phyloP scores from a whole-genome alignment of 2,797 vertebrate species.

The Onychomys arenicola region DNA sequence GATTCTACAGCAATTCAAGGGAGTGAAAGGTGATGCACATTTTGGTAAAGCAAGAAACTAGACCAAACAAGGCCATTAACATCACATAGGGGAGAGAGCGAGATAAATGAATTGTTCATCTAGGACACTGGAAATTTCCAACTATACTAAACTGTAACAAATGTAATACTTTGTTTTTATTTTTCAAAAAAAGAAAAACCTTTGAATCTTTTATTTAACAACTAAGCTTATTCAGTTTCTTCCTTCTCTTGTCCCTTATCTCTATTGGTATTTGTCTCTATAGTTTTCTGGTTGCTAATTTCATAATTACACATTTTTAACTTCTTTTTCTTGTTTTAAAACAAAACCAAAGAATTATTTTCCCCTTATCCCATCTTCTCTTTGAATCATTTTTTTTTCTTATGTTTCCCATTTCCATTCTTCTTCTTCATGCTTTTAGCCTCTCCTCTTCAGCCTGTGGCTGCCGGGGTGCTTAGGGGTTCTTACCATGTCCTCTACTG shows the following conservation, averaged over 20 bases:
- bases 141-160: slow-evolving; percentile 13
- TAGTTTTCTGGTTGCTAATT: slow-evolving; percentile 6
- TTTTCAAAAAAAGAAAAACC: neutral
- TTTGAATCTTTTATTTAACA: neutral
- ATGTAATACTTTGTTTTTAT: neutral
- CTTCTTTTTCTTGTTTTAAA: slow-evolving; percentile 33
- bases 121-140: neutral
- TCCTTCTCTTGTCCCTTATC: neutral
- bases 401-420: neutral
- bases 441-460: neutral
- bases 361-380: neutral
- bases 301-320: slow-evolving; percentile 36
- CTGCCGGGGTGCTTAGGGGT: neutral
- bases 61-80: neutral
- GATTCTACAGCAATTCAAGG: neutral
- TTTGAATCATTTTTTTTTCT: neutral
- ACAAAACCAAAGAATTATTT: neutral
- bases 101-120: neutral
- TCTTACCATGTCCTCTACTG: neutral
- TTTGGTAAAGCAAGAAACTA: slow-evolving; percentile 16
- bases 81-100: neutral
- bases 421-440: slow-evolving; percentile 21
- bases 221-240: neutral
- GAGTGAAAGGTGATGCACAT: neutral
- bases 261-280: neutral